phyloP scores from a whole-genome alignment of 2,797 vertebrate genomes.

The Peromyscus aztecus region DNA sequence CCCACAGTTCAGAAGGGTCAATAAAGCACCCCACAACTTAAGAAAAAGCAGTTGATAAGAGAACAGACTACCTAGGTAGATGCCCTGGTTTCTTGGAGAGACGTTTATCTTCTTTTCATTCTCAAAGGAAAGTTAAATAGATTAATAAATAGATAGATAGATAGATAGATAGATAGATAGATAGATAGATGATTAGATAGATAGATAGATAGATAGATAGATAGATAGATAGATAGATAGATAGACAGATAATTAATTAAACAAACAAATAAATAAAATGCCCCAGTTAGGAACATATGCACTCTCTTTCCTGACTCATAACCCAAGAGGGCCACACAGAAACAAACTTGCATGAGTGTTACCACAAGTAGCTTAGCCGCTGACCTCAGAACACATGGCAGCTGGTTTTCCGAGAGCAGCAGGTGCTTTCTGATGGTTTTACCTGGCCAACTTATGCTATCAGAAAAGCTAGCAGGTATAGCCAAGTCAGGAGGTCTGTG shows the following conservation, averaged over 20 bases:
- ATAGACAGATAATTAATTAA: not conserved
- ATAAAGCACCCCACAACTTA: not conserved
- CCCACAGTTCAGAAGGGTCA: not conserved
- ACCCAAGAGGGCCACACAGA: not conserved
- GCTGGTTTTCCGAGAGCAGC: not conserved
- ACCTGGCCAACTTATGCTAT: not conserved
- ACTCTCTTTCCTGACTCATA: not conserved
- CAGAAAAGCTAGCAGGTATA: not conserved
- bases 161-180: not conserved
- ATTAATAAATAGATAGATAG: not conserved
- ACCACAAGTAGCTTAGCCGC: not conserved
- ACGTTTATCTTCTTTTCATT: slow-evolving; percentile 37
- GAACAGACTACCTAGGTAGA: not conserved
- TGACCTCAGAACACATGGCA: not conserved
- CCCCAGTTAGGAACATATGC: not conserved
- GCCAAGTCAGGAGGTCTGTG: not conserved
- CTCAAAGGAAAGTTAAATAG: slow-evolving; percentile 5
- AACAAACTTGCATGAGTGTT: not conserved
- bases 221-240: not conserved
- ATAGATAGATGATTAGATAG: not conserved
- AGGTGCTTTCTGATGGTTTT: not conserved
- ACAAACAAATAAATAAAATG: rapidly evolving
- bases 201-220: not conserved
- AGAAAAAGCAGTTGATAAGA: slow-evolving; percentile 3
- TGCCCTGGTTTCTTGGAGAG: not conserved